Conservation (phyloP, 2,888 invertebrate genomes). For the Dorcus parallelipipedus region DNA sequence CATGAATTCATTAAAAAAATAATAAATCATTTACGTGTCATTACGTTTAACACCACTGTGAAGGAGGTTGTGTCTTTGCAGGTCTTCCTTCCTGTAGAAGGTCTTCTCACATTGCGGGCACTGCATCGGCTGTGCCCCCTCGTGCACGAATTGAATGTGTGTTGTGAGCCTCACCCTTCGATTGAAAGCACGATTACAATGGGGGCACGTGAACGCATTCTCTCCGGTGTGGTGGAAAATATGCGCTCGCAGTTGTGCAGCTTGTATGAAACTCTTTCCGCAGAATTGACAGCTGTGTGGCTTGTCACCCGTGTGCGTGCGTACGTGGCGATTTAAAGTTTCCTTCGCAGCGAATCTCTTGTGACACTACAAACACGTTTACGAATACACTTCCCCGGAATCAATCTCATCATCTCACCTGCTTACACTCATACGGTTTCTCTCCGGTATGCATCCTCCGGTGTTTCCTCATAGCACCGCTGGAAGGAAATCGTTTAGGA, state of each 20-base stretch:
- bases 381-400: no score
- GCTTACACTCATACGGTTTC: constrained; percentile 61
- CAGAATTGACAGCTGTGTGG: constrained; percentile 66
- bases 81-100: constrained; percentile 61
- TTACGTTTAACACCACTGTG: constrained; percentile 61
- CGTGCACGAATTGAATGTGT: constrained; percentile 62
- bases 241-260: constrained; percentile 75
- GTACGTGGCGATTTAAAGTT: constrained; percentile 54
- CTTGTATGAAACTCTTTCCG: constrained; percentile 76
- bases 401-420: constrained; percentile 28
- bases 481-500: constrained; percentile 68
- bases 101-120: constrained; percentile 58
- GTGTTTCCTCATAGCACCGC: constrained; percentile 76
- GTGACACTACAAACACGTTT: constrained; percentile 58
- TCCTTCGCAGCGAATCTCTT: constrained; percentile 79
- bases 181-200: constrained; percentile 53
- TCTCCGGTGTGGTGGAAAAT: constrained; percentile 72
- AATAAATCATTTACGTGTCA: constrained; percentile 13
- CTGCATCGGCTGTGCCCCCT: constrained; percentile 58
- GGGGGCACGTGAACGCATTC: constrained; percentile 63
- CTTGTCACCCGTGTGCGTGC: constrained; percentile 56
- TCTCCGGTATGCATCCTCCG: constrained; percentile 55
- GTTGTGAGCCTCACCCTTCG: constrained; percentile 50
- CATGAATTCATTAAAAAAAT: not conserved
- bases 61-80: constrained; percentile 56